Evolutionary conservation across 2,113 vertebrate species (phyloP).

Genomic region (Rostratula benghalensis): DNA sequence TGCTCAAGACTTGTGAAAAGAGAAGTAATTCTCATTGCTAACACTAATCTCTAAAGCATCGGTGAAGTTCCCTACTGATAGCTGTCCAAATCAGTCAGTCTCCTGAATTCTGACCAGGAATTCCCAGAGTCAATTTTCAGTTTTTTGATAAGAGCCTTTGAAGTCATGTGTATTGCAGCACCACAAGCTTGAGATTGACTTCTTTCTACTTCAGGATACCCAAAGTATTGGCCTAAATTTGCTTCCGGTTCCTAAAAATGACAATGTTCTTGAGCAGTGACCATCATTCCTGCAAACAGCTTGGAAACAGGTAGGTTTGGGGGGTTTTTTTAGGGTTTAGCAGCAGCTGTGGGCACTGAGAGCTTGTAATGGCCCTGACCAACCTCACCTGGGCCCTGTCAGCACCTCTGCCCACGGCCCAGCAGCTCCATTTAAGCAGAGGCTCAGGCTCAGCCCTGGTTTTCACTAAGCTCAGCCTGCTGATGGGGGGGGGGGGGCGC

Average conservation of each 20-base stretch:
- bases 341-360: neutral
- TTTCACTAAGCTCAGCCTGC: neutral
- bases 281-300: neutral
- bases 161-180: neutral
- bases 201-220: neutral
- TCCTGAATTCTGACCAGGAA: neutral
- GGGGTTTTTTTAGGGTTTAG: neutral
- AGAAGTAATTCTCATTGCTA: neutral
- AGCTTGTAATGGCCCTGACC: neutral
- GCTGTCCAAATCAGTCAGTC: neutral
- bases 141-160: neutral
- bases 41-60: neutral
- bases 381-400: neutral
- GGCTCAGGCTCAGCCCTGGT: fast-evolving
- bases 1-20: neutral
- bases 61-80: neutral
- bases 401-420: neutral
- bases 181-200: neutral
- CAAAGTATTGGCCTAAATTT: neutral
- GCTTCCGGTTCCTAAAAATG: neutral
- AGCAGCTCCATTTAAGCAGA: neutral
- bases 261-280: neutral
- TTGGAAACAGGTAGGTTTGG: neutral
- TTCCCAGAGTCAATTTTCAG: neutral
- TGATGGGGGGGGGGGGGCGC: too few species aligned